Evolutionary conservation across 2,888 invertebrate species (phyloP).

Genomic region (Micropterix aruncella): DNA sequence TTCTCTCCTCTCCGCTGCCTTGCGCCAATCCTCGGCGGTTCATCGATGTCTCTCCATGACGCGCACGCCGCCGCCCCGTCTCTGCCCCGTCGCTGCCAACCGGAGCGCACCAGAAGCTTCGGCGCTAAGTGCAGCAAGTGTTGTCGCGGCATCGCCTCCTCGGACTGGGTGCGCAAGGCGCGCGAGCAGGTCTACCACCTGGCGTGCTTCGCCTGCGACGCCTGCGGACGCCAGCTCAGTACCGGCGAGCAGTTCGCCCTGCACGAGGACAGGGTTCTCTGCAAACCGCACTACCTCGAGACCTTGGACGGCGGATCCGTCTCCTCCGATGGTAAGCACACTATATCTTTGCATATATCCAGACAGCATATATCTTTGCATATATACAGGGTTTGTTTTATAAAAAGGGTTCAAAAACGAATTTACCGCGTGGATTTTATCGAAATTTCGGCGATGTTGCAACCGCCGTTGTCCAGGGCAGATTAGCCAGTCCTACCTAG

Average conservation of each 20-base stretch:
- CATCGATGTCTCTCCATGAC: not conserved
- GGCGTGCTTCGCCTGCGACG: slow-evolving; percentile 97
- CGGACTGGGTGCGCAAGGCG: slow-evolving; percentile 96
- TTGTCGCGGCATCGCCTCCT: slow-evolving; percentile 80
- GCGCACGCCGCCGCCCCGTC: not conserved
- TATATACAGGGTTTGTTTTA: no score
- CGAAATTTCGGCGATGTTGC: no score
- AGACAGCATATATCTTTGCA: no score
- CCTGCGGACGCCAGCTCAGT: slow-evolving; percentile 82
- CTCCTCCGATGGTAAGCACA: slow-evolving; percentile 73
- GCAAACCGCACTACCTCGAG: slow-evolving; percentile 95
- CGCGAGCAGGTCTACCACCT: slow-evolving; percentile 91
- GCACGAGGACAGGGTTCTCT: slow-evolving; percentile 86
- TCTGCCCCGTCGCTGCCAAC: slow-evolving; percentile 20
- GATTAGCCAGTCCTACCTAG: no score
- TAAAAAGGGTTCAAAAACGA: no score
- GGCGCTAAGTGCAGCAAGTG: slow-evolving; percentile 96
- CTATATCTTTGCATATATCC: no score
- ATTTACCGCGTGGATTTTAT: no score
- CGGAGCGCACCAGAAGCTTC: slow-evolving; percentile 55
- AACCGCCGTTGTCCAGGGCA: no score
- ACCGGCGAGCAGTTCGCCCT: slow-evolving; percentile 97
- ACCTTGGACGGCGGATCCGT: slow-evolving; percentile 84
- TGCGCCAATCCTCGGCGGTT: not conserved
- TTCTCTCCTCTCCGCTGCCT: not conserved